Conservation (phyloP, 2,888 invertebrate genomes). For the Pristionchus entomophagus region DNA sequence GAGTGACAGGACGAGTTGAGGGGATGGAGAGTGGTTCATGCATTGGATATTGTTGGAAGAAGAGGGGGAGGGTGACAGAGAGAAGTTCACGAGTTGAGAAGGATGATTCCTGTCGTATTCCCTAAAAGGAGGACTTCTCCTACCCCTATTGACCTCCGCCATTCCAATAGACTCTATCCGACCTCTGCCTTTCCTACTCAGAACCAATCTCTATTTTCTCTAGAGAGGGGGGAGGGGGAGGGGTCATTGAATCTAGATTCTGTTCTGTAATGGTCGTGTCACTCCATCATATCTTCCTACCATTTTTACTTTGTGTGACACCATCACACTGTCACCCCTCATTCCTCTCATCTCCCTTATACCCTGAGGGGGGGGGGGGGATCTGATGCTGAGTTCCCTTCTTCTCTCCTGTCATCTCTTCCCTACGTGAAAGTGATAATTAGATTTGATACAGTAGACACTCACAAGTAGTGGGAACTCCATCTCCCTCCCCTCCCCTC, state of each 20-base stretch:
- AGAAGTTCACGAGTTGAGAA: conserved; percentile 30
- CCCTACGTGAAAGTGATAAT: conserved; percentile 9
- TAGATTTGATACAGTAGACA: conserved; percentile 50
- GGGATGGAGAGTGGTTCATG: not conserved
- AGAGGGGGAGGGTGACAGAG: not conserved
- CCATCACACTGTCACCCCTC: not conserved
- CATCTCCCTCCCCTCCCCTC: not conserved
- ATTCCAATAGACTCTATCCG: too few species aligned
- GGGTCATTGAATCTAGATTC: too few species aligned
- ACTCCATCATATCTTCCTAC: not conserved
- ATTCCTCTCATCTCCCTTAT: not conserved
- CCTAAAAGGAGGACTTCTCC: too few species aligned
- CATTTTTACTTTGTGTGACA: not conserved
- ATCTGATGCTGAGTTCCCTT: not conserved
- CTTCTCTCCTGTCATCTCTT: not conserved
- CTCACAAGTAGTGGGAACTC: conserved; percentile 51
- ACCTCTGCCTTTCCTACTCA: too few species aligned
- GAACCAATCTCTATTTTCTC: too few species aligned
- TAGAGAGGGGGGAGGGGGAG: too few species aligned
- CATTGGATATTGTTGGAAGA: conserved; percentile 28
- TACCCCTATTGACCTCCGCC: not conserved
- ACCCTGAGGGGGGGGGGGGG: not conserved
- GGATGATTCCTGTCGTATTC: not conserved
- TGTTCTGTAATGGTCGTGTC: not conserved
- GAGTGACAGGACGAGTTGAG: not conserved